Base-by-base conservation (phyloP, 1,140 invertebrate genomes). In the Colletes latitarsis region DNA sequence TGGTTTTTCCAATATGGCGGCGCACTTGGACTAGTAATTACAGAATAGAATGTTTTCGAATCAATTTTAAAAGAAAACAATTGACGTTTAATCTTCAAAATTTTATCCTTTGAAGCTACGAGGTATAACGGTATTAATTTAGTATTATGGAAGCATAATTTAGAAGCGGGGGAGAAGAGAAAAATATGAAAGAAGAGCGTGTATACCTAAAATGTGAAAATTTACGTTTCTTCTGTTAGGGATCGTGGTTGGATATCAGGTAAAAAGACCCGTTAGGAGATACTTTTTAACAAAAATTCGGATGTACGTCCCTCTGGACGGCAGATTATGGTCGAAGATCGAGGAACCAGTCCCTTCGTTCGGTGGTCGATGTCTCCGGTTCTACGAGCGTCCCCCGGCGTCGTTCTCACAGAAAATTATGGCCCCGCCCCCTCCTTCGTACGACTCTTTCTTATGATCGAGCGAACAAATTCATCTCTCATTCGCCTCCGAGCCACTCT, bases 281-380 rank as follows among this genome's bases (percentile, higher is more conserved):
- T 77, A 71, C 67, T 67, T 71, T 71, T 84, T 77, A 68, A 81
- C 62, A 72, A 30, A 85, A 70, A 81, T 84, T 85, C 57, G 66
- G 76, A 85, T 84, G 83, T 84, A 68, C 72, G 57, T 76, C 12
- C 67, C 67, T 81, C 57, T 2, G 46, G 15, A 62, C n/a, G 41
- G 67, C 21, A 81, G 82, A 81, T 86, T 86, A 78, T 73, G 52
- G 77, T 63, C n/a, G 9, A 17, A 75, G 83, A 86, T 85, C 74
- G 68, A 78, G 75, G 49, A 79, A 86, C 83, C 84, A 75, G 83
- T 85, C 62, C 58, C 52, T 14, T 62, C 75, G 82, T 70, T 82
- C 66, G 53, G 49, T 52, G 63, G 62, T 68, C 78, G 64, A 69
- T 85, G 72, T 84, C 73, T 82, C 64, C 58, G 57, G 49, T 68